Percentiles rank a stretch among this genome's conserved stretches.
Conservation (phyloP, 2,888 invertebrate species). For the Andricus curvator region DNA sequence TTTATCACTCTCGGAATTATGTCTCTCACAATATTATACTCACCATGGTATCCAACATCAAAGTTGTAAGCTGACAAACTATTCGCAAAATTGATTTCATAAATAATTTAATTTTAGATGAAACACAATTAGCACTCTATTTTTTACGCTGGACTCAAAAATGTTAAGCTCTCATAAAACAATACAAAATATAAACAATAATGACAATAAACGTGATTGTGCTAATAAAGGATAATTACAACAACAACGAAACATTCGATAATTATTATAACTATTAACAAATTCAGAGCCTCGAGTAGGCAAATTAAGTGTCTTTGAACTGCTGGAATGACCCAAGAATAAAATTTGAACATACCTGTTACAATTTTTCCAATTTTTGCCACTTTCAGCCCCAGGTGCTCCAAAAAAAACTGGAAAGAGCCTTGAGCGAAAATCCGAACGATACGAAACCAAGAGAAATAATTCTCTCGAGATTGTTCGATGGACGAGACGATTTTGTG, state of each 20-base stretch:
- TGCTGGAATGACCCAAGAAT: neutral
- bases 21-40: neutral
- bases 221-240: neutral
- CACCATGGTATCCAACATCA: neutral
- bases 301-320: neutral
- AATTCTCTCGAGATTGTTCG: constrained; percentile 2
- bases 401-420: neutral
- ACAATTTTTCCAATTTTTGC: neutral
- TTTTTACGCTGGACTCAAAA: neutral
- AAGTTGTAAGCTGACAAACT: neutral
- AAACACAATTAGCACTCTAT: too few relatives aligned
- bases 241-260: neutral
- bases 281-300: neutral
- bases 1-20: neutral
- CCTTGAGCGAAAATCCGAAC: neutral
- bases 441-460: neutral
- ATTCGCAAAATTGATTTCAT: neutral
- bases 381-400: neutral
- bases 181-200: neutral
- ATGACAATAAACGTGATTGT: neutral
- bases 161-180: too few relatives aligned
- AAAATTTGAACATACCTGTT: neutral
- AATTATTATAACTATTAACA: neutral
- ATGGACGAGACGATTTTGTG: constrained; percentile 23
- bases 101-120: neutral